Conservation (phyloP, 2,888 invertebrate species). For the Apantesis nais region DNA sequence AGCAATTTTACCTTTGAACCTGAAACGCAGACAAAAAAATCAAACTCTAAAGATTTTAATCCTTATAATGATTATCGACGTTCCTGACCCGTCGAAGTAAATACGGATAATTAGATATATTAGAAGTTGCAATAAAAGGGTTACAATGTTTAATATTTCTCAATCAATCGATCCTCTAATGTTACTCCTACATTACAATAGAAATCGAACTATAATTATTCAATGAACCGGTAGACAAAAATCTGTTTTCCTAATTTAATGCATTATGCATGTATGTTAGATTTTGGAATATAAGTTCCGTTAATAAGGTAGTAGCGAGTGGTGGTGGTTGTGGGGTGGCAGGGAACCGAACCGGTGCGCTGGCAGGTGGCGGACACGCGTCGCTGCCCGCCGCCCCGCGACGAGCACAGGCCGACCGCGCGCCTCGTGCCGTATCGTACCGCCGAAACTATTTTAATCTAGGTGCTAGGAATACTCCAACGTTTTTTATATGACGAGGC, state of each 20-base stretch:
- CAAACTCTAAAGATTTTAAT: too few relatives aligned
- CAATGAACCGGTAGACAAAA: slow-evolving; percentile 27
- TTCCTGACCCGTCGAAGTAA: too few relatives aligned
- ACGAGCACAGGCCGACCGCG: slow-evolving; percentile 34
- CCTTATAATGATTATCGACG: too few relatives aligned
- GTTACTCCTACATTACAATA: background rate
- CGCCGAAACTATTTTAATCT: slow-evolving; percentile 26
- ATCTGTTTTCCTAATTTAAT: slow-evolving; percentile 54
- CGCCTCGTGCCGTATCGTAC: slow-evolving; percentile 60
- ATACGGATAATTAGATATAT: background rate
- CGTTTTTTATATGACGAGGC: slow-evolving; percentile 21
- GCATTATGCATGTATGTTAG: slow-evolving; percentile 60
- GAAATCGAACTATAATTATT: slow-evolving; percentile 5
- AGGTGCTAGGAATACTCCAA: slow-evolving; percentile 21
- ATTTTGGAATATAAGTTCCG: slow-evolving; percentile 77
- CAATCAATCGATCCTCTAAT: background rate
- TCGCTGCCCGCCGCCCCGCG: slow-evolving; percentile 59
- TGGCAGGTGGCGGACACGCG: slow-evolving; percentile 82
- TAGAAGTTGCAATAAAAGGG: background rate
- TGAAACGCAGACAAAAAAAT: too few relatives aligned
- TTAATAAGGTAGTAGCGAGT: slow-evolving; percentile 65
- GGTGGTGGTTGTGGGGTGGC: slow-evolving; percentile 55
- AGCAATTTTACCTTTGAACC: too few relatives aligned
- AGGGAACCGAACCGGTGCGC: slow-evolving; percentile 64
- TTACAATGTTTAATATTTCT: background rate